phyloP scores from a whole-genome alignment of 2,113 vertebrate species.

The Anser cygnoides region DNA sequence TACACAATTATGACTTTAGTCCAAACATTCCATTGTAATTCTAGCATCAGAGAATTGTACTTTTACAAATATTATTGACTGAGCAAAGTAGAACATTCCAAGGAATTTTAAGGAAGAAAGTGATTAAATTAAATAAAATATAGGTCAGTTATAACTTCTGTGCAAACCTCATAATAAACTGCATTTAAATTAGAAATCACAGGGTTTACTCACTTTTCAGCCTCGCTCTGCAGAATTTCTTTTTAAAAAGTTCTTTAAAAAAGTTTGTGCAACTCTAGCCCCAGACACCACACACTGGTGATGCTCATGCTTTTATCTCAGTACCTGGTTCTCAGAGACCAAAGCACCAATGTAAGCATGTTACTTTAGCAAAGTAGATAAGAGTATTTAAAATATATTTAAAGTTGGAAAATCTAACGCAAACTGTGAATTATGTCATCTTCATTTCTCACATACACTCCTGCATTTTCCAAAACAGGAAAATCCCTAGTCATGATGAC shows the following conservation, averaged over 20 bases:
- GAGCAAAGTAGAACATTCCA: conserved; percentile 13
- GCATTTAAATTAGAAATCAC: not conserved
- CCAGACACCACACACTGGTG: not conserved
- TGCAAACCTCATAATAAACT: not conserved
- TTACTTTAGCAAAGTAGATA: not conserved
- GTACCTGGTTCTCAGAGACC: not conserved
- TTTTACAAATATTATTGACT: conserved; percentile 19
- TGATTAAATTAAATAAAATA: not conserved
- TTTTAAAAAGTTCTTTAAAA: not conserved
- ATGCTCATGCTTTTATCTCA: not conserved
- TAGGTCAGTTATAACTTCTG: not conserved
- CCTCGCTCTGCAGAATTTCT: not conserved
- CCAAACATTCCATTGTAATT: conserved; percentile 66
- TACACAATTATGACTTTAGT: conserved; percentile 46
- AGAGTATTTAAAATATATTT: not conserved
- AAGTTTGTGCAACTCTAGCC: not conserved
- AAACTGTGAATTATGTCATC: not conserved
- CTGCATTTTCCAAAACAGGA: not conserved
- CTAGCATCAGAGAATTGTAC: conserved; percentile 36
- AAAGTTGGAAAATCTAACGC: not conserved
- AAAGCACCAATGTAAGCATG: not conserved
- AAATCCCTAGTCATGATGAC: not conserved
- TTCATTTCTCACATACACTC: not conserved
- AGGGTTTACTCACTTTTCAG: not conserved
- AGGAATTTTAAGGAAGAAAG: conserved; percentile 16